Evolutionary conservation across 2,888 invertebrate species (phyloP), one percentile per base, ranked within the genome.

Genomic region (Nesidiocoris tenuis): DNA sequence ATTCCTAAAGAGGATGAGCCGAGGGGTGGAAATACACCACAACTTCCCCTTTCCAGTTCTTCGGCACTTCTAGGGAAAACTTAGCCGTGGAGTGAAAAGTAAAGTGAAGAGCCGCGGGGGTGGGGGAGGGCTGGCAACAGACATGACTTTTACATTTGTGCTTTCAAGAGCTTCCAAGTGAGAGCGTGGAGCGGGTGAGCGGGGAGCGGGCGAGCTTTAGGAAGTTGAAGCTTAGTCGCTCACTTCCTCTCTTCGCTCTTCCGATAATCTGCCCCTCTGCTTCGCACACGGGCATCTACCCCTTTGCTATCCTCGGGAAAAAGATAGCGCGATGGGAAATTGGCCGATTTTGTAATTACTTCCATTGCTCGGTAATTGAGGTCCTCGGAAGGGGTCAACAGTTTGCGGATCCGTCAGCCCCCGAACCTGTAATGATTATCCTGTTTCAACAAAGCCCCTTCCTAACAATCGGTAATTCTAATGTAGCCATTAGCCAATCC

Each of bases 101-200:
- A 65, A 59, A 70, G n/a, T 59, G 61, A 25, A 25, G 59, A n/a
- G 21, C 39, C 39, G 54, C 54, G 18, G 61, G 68, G 68, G n/a
- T 22, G 56, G 25, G 39, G 39, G 12, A 39, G 12, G 39, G 39
- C 12, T 39, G 39, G 39, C 39, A 39, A 65, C 65, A 65, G 75
- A 75, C 75, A 75, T 70, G 75, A 68, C 75, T 75, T 75, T 75
- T 75, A 75, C 75, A 75, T 75, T 75, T 75, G 75, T 63, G 75
- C 75, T 75, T 61, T 75, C 74, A 72, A 72, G 61, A 72, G 61
- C 61, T 39, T 39, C 39, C 5, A 39, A 39, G 72, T 54, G 63
- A 17, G 22, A 65, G 56, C 18, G 57, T 23, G 17, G 18, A 57
- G 25, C 3, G 18, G 65, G 12, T 25, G 17, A 61, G 61, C 59